These are phyloP conservation scores for Apostichopus parvimensis DNA, from an alignment of 35 echinoderm and acorn worm genomes.

Conservation along the genomic window DNA sequence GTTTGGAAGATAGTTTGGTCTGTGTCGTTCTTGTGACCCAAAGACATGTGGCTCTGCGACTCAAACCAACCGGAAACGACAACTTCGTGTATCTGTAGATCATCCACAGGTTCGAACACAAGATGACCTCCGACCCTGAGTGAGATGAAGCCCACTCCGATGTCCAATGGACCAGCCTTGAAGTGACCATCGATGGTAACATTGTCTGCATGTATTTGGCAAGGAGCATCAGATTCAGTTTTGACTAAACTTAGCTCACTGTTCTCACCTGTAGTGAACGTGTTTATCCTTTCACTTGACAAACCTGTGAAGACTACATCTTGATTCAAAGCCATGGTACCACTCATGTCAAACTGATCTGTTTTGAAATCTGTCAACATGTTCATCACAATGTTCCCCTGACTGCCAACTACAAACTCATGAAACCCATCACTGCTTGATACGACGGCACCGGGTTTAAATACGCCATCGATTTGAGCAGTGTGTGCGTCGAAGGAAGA, in stretches of 20 bases:
- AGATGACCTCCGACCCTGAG: conserved; percentile 45
- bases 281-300: background rate
- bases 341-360: conserved; percentile 28
- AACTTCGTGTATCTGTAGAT: conserved; percentile 36
- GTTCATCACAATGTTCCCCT: conserved; percentile 43
- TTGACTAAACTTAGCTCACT: conserved; percentile 32
- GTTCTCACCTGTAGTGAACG: background rate
- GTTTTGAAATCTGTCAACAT: conserved; percentile 44
- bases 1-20: conserved; percentile 26
- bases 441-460: conserved; percentile 59
- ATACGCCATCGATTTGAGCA: conserved; percentile 52
- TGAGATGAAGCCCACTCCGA: conserved; percentile 34
- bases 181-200: conserved; percentile 23
- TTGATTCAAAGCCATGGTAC: background rate
- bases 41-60: conserved; percentile 37
- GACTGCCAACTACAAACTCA: conserved; percentile 46
- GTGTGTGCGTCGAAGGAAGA: conserved; percentile 52
- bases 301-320: background rate
- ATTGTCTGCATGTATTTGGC: conserved; percentile 44
- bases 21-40: background rate
- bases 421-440: conserved; percentile 44
- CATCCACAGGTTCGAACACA: conserved; percentile 34
- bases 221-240: background rate
- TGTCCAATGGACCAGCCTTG: conserved; percentile 23
- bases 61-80: conserved; percentile 50